phyloP scores from a whole-genome alignment of 2,113 vertebrate genomes.

The Uria aalge region DNA sequence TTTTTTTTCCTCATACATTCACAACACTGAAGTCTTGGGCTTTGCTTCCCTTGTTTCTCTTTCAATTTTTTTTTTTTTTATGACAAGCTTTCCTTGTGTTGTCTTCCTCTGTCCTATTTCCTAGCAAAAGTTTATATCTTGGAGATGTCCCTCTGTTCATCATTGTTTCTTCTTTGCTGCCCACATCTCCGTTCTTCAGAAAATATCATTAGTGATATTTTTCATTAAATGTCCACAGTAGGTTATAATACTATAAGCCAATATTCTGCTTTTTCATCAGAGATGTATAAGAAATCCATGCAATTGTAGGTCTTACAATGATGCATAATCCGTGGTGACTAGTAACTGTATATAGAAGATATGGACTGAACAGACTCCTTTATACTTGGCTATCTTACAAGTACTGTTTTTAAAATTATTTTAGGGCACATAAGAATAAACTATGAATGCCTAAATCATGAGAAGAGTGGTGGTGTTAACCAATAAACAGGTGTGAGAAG shows the following conservation, averaged over 20 bases:
- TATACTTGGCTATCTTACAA: background rate
- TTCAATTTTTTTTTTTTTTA: background rate
- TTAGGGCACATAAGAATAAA: background rate
- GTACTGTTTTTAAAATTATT: background rate
- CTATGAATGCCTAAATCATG: fast-evolving
- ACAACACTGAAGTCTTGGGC: background rate
- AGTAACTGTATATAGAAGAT: background rate
- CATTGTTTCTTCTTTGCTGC: background rate
- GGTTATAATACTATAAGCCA: background rate
- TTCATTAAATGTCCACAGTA: background rate
- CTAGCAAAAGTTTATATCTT: background rate
- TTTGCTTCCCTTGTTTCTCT: background rate
- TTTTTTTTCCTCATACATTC: background rate
- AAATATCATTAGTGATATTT: background rate
- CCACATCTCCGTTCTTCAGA: background rate
- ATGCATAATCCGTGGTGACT: background rate
- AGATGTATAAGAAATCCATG: background rate
- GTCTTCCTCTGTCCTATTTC: background rate
- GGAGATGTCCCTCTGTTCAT: background rate
- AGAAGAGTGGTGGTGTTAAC: background rate
- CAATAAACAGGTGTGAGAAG: background rate
- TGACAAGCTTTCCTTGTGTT: background rate
- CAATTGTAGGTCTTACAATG: background rate
- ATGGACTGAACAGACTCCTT: background rate
- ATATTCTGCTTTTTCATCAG: background rate